Base-by-base conservation (phyloP, 1,140 invertebrate species). In the Charaxes varanes region DNA sequence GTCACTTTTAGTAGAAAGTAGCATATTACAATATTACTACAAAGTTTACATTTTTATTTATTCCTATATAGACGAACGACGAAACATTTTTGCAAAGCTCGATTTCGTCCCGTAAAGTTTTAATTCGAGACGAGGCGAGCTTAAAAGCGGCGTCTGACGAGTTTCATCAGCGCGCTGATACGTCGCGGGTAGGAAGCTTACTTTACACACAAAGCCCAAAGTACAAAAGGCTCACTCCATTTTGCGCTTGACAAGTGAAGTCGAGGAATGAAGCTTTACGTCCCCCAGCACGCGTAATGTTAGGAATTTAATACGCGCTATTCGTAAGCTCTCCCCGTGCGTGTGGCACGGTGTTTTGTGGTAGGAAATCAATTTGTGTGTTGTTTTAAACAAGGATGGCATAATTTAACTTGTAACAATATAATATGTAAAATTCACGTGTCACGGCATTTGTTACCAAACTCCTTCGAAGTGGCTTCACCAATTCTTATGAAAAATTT, bases 81-180 rank as follows among this genome's bases (percentile, higher is more conserved):
- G 56, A 31, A 44, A 49, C 38, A 60, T 79, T 74, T 74, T 78
- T 78, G 58, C 58, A 58, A 64, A 67, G 67, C 73, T 78, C 79
- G 77, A 79, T 82, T 76, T 79, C 66, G 70, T 78, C 54, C 59
- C 62, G 70, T 74, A 76, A 76, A 73, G 71, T 79, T 79, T 77
- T 78, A 73, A 73, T 77, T 77, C 62, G 68, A 64, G 68, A 74
- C 63, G 74, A 69, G 76, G 72, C 68, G 70, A 56, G 64, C 68
- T 77, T 76, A 70, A 76, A 77, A 79, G 77, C 70, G 64, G 62
- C 65, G 74, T 79, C 72, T 81, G 72, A 73, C 70, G 74, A 78
- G 73, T 78, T 81, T 78, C 76, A 80, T 80, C 76, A 80, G 61
- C 64, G 76, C 57, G 59, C 65, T 74, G 76, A 80, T 70, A 67